Percentiles rank a stretch among this genome's conserved stretches.
Conservation (phyloP, 2,113 vertebrate genomes). For the Calonectris borealis region DNA sequence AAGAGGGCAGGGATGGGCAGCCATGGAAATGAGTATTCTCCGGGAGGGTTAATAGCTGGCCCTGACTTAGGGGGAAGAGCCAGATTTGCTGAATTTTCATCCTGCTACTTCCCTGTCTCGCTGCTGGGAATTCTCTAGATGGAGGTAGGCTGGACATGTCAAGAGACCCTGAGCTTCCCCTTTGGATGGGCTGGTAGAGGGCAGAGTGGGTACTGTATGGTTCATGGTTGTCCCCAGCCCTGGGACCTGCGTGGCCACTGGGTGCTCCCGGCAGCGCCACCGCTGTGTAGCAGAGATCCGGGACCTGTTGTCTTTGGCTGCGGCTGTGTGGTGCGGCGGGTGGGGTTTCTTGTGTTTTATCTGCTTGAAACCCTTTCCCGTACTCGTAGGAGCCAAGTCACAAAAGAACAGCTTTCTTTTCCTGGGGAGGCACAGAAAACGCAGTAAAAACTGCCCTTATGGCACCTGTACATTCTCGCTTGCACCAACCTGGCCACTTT, state of each 20-base stretch:
- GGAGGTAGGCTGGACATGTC: not conserved
- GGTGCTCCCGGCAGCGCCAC: rapidly evolving
- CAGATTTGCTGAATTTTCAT: not conserved
- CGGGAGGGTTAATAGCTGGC: not conserved
- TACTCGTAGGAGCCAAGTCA: not conserved
- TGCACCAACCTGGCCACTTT: not conserved
- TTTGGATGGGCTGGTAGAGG: not conserved
- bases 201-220: rapidly evolving
- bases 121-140: not conserved
- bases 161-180: not conserved
- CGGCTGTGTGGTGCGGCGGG: rapidly evolving
- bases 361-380: not conserved
- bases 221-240: not conserved
- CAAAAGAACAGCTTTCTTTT: not conserved
- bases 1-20: not conserved
- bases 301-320: not conserved
- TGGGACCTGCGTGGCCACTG: rapidly evolving
- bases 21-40: not conserved
- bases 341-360: not conserved
- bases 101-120: not conserved
- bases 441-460: not conserved
- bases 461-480: not conserved
- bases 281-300: rapidly evolving
- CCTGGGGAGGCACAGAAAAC: not conserved
- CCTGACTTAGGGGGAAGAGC: not conserved